These are phyloP conservation scores for Neosilurus hyrtlii DNA, from an alignment of 2,797 vertebrate genomes.

Conservation along the genomic window DNA sequence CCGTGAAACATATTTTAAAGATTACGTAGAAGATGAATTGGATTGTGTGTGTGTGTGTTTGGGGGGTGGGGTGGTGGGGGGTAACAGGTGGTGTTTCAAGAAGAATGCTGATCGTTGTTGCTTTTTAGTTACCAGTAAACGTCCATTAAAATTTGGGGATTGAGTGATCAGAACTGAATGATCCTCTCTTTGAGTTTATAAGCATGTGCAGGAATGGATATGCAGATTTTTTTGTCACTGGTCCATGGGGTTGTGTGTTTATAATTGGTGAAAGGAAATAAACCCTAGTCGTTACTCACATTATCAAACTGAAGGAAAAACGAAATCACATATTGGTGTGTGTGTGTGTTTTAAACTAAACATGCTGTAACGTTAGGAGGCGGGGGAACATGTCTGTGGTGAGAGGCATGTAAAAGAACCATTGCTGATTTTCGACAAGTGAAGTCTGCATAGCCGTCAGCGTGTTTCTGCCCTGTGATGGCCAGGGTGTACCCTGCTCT, in stretches of 20 bases:
- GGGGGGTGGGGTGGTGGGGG: too few relatives aligned
- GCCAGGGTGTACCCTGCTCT: too few relatives aligned
- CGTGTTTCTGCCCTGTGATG: too few relatives aligned
- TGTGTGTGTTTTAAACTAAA: background rate
- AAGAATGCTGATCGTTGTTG: background rate
- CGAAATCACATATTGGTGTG: background rate
- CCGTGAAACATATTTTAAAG: slow-evolving; percentile 32
- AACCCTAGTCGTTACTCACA: background rate
- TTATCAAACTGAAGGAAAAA: background rate
- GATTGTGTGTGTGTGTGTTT: background rate
- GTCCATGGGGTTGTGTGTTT: background rate
- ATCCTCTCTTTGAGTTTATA: background rate
- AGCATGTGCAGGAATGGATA: background rate
- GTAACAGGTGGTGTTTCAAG: slow-evolving; percentile 20
- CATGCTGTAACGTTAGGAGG: background rate
- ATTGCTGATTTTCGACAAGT: too few relatives aligned
- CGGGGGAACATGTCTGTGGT: too few relatives aligned
- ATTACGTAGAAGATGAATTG: slow-evolving; percentile 5
- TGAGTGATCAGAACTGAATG: background rate
- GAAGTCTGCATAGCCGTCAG: too few relatives aligned
- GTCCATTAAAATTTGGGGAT: too few relatives aligned
- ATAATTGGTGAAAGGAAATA: background rate
- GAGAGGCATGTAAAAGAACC: too few relatives aligned
- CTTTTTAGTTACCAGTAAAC: background rate
- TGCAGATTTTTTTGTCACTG: background rate